Percentiles rank a stretch among this genome's conserved stretches.
These are phyloP conservation scores for Seira musarum DNA, from an alignment of 2,888 invertebrate species.

Conservation along the genomic window DNA sequence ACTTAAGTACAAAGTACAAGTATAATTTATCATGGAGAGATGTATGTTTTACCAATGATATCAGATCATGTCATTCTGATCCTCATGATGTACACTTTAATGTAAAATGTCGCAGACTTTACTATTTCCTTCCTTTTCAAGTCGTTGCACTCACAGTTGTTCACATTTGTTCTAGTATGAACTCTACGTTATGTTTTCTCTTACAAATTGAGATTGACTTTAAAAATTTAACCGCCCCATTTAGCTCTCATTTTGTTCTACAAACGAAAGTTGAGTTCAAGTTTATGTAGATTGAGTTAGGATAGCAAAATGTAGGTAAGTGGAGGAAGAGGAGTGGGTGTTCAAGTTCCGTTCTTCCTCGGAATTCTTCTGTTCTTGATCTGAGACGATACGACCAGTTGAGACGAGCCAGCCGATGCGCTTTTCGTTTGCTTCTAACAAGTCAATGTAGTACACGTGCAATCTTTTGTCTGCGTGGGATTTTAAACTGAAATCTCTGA, in stretches of 20 bases:
- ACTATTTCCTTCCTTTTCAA: not conserved
- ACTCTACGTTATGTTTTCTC: no score
- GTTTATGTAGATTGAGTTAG: not conserved
- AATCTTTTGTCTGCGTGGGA: not conserved
- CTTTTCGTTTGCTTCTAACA: not conserved
- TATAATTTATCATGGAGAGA: constrained; percentile 19
- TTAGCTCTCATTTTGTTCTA: no score
- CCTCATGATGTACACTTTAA: not conserved
- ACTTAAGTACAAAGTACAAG: not conserved
- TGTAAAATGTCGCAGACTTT: not conserved
- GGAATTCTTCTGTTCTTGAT: not conserved
- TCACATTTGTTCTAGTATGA: no score
- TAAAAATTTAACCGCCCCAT: no score
- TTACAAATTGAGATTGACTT: no score
- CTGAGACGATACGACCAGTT: not conserved
- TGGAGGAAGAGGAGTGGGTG: not conserved
- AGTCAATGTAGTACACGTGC: not conserved
- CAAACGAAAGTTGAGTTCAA: no score
- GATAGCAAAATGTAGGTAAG: not conserved
- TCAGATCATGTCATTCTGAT: constrained; percentile 28
- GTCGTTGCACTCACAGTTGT: no score
- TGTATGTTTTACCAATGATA: constrained; percentile 34
- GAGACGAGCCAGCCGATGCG: no score
- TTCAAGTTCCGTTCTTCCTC: constrained; percentile 6
- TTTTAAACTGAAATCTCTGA: not conserved